phyloP scores from a whole-genome alignment of 2,888 invertebrate genomes.

The Petrophora chlorosata region DNA sequence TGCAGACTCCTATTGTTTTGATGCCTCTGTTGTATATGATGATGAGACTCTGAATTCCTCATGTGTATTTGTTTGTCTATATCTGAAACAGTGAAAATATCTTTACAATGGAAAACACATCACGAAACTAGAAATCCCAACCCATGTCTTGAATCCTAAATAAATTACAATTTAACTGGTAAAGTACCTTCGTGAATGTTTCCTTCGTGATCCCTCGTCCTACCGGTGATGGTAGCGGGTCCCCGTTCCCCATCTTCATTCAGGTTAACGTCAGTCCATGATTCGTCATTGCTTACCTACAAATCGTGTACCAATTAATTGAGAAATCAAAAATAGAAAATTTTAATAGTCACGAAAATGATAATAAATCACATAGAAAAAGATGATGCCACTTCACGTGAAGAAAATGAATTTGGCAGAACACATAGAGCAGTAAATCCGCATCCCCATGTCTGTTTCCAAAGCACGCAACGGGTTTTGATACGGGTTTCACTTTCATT shows the following conservation, averaged over 20 bases:
- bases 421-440: too few species aligned
- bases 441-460: too few species aligned
- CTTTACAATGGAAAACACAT: too few species aligned
- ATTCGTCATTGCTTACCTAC: constrained; percentile 89
- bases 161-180: not conserved
- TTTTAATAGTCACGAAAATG: too few species aligned
- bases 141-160: too few species aligned
- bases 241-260: constrained; percentile 91
- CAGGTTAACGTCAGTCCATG: constrained; percentile 96
- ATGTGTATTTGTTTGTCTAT: constrained; percentile 76
- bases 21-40: constrained; percentile 66
- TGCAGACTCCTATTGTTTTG: constrained; percentile 69
- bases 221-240: constrained; percentile 77
- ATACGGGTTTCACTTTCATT: too few species aligned
- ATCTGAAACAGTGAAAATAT: constrained; percentile 50
- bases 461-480: too few species aligned
- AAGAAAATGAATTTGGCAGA: too few species aligned
- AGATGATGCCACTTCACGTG: too few species aligned
- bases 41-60: constrained; percentile 66
- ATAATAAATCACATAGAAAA: too few species aligned
- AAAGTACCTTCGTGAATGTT: constrained; percentile 78
- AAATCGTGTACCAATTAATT: constrained; percentile 19
- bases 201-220: constrained; percentile 87
- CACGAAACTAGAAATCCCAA: too few species aligned
- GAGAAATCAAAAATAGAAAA: too few species aligned